phyloP scores from a whole-genome alignment of 2,797 vertebrate genomes.

The Chaetodon trifasciatus region DNA sequence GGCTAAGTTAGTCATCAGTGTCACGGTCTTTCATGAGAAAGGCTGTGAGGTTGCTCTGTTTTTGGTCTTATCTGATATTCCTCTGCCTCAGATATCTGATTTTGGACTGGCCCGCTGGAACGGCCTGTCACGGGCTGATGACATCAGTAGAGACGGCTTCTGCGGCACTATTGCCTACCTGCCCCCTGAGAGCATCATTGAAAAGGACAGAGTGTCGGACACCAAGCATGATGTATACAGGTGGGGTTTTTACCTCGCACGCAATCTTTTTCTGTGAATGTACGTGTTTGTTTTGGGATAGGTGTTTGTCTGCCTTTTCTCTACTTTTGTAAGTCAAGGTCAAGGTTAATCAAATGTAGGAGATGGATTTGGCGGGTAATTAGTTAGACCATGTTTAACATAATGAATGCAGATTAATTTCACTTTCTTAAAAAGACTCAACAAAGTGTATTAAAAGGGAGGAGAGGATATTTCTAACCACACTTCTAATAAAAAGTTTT shows the following conservation, averaged over 20 bases:
- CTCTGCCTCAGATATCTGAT: constrained; percentile 91
- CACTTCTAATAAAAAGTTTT: not conserved
- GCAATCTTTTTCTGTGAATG: not conserved
- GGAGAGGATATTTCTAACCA: not conserved
- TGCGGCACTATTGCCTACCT: constrained; percentile 98
- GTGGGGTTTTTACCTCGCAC: constrained; percentile 75
- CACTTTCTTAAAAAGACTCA: not conserved
- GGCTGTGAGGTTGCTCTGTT: not conserved
- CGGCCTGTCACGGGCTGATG: constrained; percentile 92
- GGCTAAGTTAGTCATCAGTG: constrained; percentile 69
- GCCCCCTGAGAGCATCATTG: constrained; percentile 96
- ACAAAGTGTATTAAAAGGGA: not conserved
- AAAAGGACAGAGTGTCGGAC: constrained; percentile 95
- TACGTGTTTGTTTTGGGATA: not conserved
- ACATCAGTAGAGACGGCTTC: constrained; percentile 97
- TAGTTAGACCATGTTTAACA: not conserved
- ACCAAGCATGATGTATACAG: constrained; percentile 98
- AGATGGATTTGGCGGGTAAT: constrained; percentile 6
- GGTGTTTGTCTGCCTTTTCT: not conserved
- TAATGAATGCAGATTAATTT: not conserved
- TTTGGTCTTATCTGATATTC: constrained; percentile 53
- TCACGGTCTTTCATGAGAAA: constrained; percentile 39
- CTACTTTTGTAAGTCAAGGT: constrained; percentile 4
- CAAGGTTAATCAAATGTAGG: not conserved
- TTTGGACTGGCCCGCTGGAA: constrained; percentile 98